Evolutionary conservation across 2,113 vertebrate genomes (phyloP).

Genomic region (Vidua macroura): DNA sequence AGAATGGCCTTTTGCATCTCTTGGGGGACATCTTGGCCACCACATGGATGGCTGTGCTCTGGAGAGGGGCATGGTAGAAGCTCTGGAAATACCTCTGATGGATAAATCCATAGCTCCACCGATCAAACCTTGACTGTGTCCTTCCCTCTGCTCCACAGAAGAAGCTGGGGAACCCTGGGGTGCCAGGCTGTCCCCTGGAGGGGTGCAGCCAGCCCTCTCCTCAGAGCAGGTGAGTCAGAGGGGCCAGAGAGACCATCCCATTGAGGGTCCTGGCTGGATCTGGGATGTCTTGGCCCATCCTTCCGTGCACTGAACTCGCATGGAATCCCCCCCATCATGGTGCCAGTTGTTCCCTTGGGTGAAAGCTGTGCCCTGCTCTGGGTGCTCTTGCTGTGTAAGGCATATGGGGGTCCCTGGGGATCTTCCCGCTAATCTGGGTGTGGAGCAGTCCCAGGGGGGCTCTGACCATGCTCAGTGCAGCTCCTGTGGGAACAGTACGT

Average conservation of each 20-base stretch:
- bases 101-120: neutral
- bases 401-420: rapidly evolving
- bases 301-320: rapidly evolving
- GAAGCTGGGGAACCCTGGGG: neutral
- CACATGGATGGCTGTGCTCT: neutral
- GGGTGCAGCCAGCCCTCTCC: neutral
- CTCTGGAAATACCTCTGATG: neutral
- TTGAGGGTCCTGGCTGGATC: rapidly evolving
- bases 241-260: neutral
- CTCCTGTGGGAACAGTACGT: neutral
- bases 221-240: conserved; percentile 54
- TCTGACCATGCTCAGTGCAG: neutral
- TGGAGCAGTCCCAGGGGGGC: neutral
- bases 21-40: neutral
- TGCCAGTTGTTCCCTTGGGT: neutral
- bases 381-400: neutral
- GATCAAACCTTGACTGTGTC: neutral
- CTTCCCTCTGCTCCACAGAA: conserved; percentile 38
- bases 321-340: rapidly evolving
- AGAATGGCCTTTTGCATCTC: neutral
- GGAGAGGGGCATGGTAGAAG: neutral
- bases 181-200: neutral
- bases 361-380: neutral
- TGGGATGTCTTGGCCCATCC: neutral
- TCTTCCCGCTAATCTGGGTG: rapidly evolving